Base-by-base conservation (phyloP, 1,140 invertebrate genomes). In the Oryctes rhinoceros region DNA sequence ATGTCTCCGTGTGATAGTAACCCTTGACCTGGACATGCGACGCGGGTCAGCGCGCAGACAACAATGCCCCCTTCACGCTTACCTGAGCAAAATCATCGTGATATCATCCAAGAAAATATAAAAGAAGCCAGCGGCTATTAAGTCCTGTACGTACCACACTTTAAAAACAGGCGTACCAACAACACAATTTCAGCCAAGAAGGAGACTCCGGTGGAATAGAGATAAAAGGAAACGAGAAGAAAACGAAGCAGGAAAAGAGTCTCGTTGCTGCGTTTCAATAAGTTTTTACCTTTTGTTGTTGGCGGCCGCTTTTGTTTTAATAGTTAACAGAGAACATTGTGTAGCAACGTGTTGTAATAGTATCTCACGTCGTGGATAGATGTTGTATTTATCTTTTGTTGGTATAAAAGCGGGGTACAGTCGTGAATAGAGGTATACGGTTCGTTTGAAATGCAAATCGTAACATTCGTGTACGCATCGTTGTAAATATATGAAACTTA, bases 31-130 rank as follows among this genome's bases (percentile, higher is more conserved):
- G 47, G 11, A 44, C 78, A 65, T 74, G 78, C 81, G 81, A 76
- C 78, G 59, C 78, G 79, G 81, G 81, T 82, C 81, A 82, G 39
- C 76, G 67, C 76, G 77, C 81, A 80, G 81, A 82, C 81, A 75
- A 80, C 81, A 80, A 82, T 82, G 20, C 30, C 67, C 11, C 74
- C 59, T 81, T 81, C 81, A 81, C 81, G 81, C 79, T 80, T 30
- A 39, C 67, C 67, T 35, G 30, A 24, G n/a, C 24, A 74, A 81
- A 81, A 53, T 81, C 53, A 18, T 59, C 53, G 53, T n/a, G 53
- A 59, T 59, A 59, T 59, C 15, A 59, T 59, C 15, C 53, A 15
- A 59, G 53, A 59, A 59, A 59, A 59, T 59, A n/a, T 59, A 59
- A 6, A 18, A 59, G 18, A 59, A 6, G 15, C 53, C 7, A 18